These are phyloP conservation scores for Actinopyga echinites DNA, from an alignment of 53 echinoderm and acorn worm species.

Conservation along the genomic window DNA sequence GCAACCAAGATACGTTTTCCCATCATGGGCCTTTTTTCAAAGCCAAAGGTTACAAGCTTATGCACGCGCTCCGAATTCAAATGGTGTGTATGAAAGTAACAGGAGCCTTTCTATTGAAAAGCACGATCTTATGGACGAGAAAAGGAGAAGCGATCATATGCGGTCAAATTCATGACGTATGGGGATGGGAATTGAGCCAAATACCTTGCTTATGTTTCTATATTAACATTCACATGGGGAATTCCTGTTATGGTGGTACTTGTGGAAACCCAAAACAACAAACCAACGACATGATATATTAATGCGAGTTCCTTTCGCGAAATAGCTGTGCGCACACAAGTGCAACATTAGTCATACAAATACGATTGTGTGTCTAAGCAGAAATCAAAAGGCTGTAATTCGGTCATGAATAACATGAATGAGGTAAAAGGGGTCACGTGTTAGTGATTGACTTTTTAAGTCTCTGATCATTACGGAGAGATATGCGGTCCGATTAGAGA, in stretches of 20 bases:
- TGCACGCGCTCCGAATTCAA: constrained; percentile 39
- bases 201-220: constrained; percentile 7
- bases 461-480: too few relatives aligned
- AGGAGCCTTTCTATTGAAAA: too few relatives aligned
- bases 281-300: constrained; percentile 8
- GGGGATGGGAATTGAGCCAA: constrained; percentile 30
- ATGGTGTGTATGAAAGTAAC: neutral
- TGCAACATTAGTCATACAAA: neutral
- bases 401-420: too few relatives aligned
- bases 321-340: neutral
- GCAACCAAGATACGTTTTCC: constrained; percentile 10
- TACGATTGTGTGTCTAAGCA: too few relatives aligned
- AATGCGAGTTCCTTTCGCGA: constrained; percentile 8
- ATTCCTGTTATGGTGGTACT: neutral
- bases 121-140: too few relatives aligned
- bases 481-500: too few relatives aligned
- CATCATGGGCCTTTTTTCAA: constrained; percentile 22
- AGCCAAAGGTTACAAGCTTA: constrained; percentile 39
- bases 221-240: neutral
- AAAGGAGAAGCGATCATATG: neutral
- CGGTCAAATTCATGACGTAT: constrained; percentile 20
- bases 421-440: too few relatives aligned
- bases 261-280: constrained; percentile 11
- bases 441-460: too few relatives aligned
- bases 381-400: too few relatives aligned